phyloP scores from a whole-genome alignment of 2,888 invertebrate species.

The Arctia plantaginis region DNA sequence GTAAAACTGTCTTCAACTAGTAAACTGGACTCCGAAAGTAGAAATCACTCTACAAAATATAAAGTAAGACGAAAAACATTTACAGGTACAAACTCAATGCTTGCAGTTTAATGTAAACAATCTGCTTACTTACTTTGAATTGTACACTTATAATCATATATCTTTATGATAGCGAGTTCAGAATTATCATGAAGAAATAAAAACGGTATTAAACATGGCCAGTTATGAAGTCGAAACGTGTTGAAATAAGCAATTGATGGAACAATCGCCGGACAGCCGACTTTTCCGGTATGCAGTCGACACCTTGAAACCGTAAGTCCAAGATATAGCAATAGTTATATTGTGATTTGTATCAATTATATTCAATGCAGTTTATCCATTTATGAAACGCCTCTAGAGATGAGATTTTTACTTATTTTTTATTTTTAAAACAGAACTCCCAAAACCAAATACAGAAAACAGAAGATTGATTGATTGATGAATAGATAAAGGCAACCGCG shows the following conservation, averaged over 20 bases:
- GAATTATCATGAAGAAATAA: neutral
- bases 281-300: conserved; percentile 33
- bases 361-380: conserved; percentile 42
- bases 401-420: conserved; percentile 23
- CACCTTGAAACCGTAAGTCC: conserved; percentile 37
- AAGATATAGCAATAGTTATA: conserved; percentile 26
- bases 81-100: too few relatives aligned
- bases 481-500: neutral
- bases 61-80: too few relatives aligned
- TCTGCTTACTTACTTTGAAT: too few relatives aligned
- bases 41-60: too few relatives aligned
- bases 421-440: too few relatives aligned
- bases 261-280: conserved; percentile 31
- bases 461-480: too few relatives aligned
- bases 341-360: conserved; percentile 39
- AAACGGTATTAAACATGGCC: neutral
- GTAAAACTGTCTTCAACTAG: too few relatives aligned
- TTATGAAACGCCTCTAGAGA: conserved; percentile 25
- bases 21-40: too few relatives aligned
- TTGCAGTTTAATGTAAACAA: too few relatives aligned
- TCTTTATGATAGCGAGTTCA: too few relatives aligned
- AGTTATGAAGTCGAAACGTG: conserved; percentile 9
- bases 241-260: conserved; percentile 18
- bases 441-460: too few relatives aligned
- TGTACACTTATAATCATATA: too few relatives aligned